phyloP scores from a whole-genome alignment of 2,797 vertebrate species.

The Poecile montanus region DNA sequence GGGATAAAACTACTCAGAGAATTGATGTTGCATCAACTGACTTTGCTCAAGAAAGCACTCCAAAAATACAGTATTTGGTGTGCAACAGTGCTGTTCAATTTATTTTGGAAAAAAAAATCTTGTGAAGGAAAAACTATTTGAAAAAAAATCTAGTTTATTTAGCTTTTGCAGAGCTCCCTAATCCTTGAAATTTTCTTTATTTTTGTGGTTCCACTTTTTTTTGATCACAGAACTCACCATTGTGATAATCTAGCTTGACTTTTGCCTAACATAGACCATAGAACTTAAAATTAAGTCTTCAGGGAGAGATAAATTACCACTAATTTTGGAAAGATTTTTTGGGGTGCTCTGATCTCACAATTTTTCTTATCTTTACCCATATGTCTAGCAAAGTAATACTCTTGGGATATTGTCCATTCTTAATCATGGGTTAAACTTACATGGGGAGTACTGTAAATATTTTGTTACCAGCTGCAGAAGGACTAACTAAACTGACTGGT shows the following conservation, averaged over 20 bases:
- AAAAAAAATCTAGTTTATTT: not conserved
- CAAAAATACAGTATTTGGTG: not conserved
- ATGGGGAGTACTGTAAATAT: not conserved
- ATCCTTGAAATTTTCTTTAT: not conserved
- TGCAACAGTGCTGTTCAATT: not conserved
- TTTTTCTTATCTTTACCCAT: not conserved
- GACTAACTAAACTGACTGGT: not conserved
- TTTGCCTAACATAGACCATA: conserved; percentile 50
- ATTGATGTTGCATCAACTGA: not conserved
- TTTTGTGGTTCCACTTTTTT: not conserved
- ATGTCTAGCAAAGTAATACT: not conserved
- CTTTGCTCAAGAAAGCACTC: not conserved
- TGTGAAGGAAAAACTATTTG: not conserved
- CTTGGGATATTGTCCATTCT: not conserved
- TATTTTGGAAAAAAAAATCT: not conserved
- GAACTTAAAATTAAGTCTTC: not conserved
- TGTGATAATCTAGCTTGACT: conserved; percentile 67
- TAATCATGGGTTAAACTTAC: not conserved
- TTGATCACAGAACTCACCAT: conserved; percentile 59
- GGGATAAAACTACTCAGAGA: not conserved
- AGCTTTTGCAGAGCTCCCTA: conserved; percentile 20
- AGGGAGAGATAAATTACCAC: not conserved
- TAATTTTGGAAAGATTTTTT: not conserved
- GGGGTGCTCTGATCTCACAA: not conserved
- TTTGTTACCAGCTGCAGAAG: not conserved